These are phyloP conservation scores for Diplazon laetatorius DNA, from an alignment of 2,888 invertebrate species.

Conservation along the genomic window DNA sequence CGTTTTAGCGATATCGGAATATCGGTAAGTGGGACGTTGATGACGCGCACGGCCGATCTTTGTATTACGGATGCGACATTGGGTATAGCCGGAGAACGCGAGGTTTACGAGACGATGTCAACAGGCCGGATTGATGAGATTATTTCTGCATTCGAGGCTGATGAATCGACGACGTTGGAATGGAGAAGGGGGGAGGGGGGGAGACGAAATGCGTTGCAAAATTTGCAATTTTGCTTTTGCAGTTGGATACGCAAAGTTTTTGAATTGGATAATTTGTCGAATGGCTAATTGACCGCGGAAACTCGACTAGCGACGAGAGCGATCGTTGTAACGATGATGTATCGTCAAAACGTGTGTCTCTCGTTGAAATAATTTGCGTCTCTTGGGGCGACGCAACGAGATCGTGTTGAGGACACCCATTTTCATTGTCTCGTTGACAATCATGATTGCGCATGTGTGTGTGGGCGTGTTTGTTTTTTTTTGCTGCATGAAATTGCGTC, in stretches of 20 bases:
- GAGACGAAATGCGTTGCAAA: too few species aligned
- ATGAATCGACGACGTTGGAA: conserved; percentile 32
- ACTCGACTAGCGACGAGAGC: conserved; percentile 8
- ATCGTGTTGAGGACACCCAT: conserved; percentile 2
- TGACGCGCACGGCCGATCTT: conserved; percentile 22
- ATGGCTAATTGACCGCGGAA: conserved; percentile 30
- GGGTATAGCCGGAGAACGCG: too few species aligned
- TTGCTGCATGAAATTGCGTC: background rate
- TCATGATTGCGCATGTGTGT: too few species aligned
- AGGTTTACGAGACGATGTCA: conserved; percentile 6
- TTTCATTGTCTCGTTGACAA: conserved; percentile 31
- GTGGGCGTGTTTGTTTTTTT: background rate
- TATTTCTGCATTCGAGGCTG: conserved; percentile 49
- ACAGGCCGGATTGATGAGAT: conserved; percentile 42
- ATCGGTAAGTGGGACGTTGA: conserved; percentile 26
- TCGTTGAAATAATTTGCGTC: conserved; percentile 23
- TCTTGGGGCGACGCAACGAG: background rate
- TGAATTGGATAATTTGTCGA: conserved; percentile 44
- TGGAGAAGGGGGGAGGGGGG: too few species aligned
- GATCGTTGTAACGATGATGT: background rate
- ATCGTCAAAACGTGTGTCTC: too few species aligned
- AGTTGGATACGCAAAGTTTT: background rate
- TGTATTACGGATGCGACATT: conserved; percentile 44
- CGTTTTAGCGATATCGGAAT: conserved; percentile 14
- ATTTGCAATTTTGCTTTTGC: conserved; percentile 15